Evolutionary conservation across 35 echinoderm and acorn worm species (phyloP).

Genomic region (Ophiothrix spiculata): DNA sequence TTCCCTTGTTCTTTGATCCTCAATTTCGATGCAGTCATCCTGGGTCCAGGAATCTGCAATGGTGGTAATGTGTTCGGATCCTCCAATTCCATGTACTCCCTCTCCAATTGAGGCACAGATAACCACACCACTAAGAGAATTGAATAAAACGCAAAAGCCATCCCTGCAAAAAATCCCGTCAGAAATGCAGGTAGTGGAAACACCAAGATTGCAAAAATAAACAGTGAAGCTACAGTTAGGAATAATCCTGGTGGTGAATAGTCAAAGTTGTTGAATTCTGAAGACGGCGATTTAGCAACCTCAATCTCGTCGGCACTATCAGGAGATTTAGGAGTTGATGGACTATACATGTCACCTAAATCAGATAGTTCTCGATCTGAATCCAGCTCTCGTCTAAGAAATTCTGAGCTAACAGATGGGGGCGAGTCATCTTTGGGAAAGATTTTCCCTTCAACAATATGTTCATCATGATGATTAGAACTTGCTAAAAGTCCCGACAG

Average conservation of each 20-base stretch:
- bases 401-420: neutral
- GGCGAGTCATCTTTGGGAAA: neutral
- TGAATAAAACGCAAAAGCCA: conserved; percentile 61
- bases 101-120: conserved; percentile 27
- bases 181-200: conserved; percentile 68
- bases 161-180: conserved; percentile 59
- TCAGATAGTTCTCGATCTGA: conserved; percentile 1
- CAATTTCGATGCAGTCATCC: conserved; percentile 53
- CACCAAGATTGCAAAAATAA: conserved; percentile 53
- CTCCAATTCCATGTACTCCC: conserved; percentile 32
- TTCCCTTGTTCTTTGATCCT: conserved; percentile 76
- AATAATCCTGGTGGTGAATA: neutral
- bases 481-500: conserved; percentile 75
- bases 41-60: conserved; percentile 55
- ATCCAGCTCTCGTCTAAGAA: neutral
- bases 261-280: neutral
- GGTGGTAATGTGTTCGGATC: conserved; percentile 24
- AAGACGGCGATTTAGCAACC: neutral
- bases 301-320: conserved; percentile 7
- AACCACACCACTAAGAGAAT: conserved; percentile 69
- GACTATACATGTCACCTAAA: conserved; percentile 25
- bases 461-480: conserved; percentile 26
- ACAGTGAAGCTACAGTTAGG: conserved; percentile 32
- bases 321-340: conserved; percentile 34
- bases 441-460: conserved; percentile 7